Evolutionary conservation across 1,140 invertebrate genomes (phyloP).

Genomic region (Pseudoatta argentina): DNA sequence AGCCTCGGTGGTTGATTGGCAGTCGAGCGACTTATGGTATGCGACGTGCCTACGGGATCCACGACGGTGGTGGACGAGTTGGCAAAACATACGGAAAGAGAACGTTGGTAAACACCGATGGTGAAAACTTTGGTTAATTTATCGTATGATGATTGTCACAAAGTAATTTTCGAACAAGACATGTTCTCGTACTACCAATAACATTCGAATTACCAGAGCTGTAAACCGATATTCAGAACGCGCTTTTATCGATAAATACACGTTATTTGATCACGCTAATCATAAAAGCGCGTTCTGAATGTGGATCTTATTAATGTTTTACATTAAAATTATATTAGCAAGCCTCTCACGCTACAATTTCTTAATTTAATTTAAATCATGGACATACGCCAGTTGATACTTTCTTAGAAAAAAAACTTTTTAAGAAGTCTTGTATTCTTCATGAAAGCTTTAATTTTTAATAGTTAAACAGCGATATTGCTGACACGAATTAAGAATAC

Average conservation of each 20-base stretch:
- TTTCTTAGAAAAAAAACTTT: neutral
- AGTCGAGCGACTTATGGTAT: slow-evolving; percentile 85
- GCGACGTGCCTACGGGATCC: slow-evolving; percentile 81
- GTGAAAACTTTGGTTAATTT: slow-evolving; percentile 10
- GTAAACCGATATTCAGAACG: neutral
- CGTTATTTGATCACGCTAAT: too few species aligned
- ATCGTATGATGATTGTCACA: neutral
- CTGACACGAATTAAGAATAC: neutral
- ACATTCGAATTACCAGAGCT: neutral
- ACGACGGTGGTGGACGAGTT: slow-evolving; percentile 67
- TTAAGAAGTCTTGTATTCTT: neutral
- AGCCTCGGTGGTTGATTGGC: slow-evolving; percentile 82
- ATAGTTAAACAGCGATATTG: neutral
- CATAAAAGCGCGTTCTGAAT: too few species aligned
- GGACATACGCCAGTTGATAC: neutral
- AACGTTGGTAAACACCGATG: slow-evolving; percentile 51
- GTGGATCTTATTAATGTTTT: neutral
- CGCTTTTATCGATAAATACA: too few species aligned
- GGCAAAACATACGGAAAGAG: slow-evolving; percentile 66
- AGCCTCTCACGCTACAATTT: slow-evolving; percentile 16
- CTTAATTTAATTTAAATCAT: slow-evolving; percentile 49
- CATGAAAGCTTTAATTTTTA: neutral
- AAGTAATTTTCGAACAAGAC: neutral
- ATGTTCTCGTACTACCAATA: slow-evolving; percentile 23
- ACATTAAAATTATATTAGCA: slow-evolving; percentile 13